Base-by-base conservation (phyloP, 1,140 invertebrate genomes). In the Aphaenogaster floridana region DNA sequence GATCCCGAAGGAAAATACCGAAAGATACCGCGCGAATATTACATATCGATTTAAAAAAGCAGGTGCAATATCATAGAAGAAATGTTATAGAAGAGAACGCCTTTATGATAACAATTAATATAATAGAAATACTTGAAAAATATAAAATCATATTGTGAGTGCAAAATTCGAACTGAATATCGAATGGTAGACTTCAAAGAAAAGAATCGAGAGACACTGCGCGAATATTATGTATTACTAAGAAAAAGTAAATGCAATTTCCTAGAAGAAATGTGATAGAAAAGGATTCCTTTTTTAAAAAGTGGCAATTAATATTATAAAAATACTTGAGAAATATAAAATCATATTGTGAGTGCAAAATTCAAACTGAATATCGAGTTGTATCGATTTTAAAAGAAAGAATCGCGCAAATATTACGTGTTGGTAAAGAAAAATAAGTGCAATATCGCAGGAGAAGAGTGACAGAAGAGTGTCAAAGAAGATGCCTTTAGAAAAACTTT, bases 291-390 rank as follows among this genome's bases (percentile, higher is more conserved):
- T 39, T 15, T 39, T 28, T 28, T 28, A 0, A 28, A 28, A 69
- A 28, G 39, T 4, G 34, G 34, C 1, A 5, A 9, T 63, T 8
- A 42, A 6, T 21, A 39, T 15, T 17, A 17, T 34, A 50, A 7
- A 28, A 50, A 48, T 50, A 71, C 15, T 50, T 72, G 9, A 52
- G 6, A 48, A 59, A 76, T 11, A 15, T 13, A n/a, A 54, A 42
- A 74, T 57, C 4, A 52, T 2, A 36, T n/a, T 15, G 28, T 77
- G 36, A 59, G 21, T 72, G 15, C n/a, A 72, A 72, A 34, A 52
- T 36, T 54, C 15, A 1, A 72, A 72, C 17, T 17, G 17, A 74
- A n/a, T 17, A 50, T 50, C 13, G 86, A 91, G 77, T 89, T 34
- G 71, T 80, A 36, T 39, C 1, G 11, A 57, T 34, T 1, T 76